Percentiles rank a stretch among this genome's conserved stretches.
phyloP scores from a whole-genome alignment of 2,888 invertebrate genomes.

The Diloba caeruleocephala region DNA sequence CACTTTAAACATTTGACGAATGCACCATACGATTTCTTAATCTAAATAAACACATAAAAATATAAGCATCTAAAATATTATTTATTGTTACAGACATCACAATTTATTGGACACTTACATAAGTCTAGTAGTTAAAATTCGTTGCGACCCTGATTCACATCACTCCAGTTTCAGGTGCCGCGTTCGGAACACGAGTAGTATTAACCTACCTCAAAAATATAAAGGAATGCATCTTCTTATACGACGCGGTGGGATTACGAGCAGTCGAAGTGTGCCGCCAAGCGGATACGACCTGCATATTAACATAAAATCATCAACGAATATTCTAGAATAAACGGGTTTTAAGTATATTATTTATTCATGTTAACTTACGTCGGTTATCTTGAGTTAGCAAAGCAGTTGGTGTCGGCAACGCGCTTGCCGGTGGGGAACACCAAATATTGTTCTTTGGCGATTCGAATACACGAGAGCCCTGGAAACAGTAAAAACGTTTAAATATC shows the following conservation, averaged over 20 bases:
- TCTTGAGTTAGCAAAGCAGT: conserved; percentile 78
- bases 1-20: conserved; percentile 85
- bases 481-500: not conserved
- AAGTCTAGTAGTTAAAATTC: conserved; percentile 85
- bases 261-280: conserved; percentile 83
- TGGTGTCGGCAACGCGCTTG: conserved; percentile 81
- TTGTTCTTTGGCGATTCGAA: conserved; percentile 82
- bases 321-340: not conserved
- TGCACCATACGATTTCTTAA: conserved; percentile 76
- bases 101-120: conserved; percentile 83
- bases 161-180: conserved; percentile 65
- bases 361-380: conserved; percentile 73
- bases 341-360: not conserved
- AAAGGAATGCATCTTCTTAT: conserved; percentile 76
- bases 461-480: conserved; percentile 81
- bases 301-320: conserved; percentile 1
- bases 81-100: conserved; percentile 89
- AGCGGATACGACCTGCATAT: conserved; percentile 79
- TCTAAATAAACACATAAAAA: conserved; percentile 87
- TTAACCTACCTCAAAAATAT: conserved; percentile 61
- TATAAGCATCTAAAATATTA: conserved; percentile 87
- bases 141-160: conserved; percentile 80
- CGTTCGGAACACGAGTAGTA: conserved; percentile 68
- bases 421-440: conserved; percentile 84
- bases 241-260: conserved; percentile 75